Conservation (phyloP, 2,888 invertebrate genomes). For the Phyllotreta cruciferae region DNA sequence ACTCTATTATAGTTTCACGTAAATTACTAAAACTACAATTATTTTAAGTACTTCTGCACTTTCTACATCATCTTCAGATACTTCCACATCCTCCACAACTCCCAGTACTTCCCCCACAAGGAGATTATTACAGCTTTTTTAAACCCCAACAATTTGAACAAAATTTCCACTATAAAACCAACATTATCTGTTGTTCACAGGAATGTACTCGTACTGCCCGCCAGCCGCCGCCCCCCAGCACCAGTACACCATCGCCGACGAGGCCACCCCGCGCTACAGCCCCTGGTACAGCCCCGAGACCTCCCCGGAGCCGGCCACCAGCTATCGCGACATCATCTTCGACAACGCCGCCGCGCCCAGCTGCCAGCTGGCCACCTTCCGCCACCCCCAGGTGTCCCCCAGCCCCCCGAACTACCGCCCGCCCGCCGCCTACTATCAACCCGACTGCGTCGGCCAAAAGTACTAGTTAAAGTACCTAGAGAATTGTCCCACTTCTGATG, state of each 20-base stretch:
- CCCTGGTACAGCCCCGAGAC: conserved; percentile 67
- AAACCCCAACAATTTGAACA: too few relatives aligned
- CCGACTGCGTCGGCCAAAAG: conserved; percentile 66
- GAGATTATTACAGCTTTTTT: too few relatives aligned
- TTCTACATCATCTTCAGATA: too few relatives aligned
- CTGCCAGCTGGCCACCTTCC: conserved; percentile 59
- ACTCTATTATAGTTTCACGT: too few relatives aligned
- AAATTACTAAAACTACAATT: too few relatives aligned
- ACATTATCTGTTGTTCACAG: too few relatives aligned
- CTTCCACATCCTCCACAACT: too few relatives aligned
- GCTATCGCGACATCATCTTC: conserved; percentile 58
- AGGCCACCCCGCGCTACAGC: conserved; percentile 57
- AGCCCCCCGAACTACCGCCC: conserved; percentile 64
- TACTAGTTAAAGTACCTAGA: conserved; percentile 52
- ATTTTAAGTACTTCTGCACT: too few relatives aligned
- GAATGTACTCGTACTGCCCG: conserved; percentile 64
- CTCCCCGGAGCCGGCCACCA: conserved; percentile 58
- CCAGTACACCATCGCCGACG: conserved; percentile 55
- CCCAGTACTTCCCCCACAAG: too few relatives aligned
- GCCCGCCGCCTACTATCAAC: conserved; percentile 63
- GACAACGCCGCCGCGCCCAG: conserved; percentile 57
- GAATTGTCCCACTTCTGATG: too few relatives aligned
- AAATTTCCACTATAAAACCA: too few relatives aligned
- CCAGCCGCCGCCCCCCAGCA: conserved; percentile 58
- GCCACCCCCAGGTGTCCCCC: conserved; percentile 64